These are phyloP conservation scores for Drosophila anceps DNA, from an alignment of 2,888 invertebrate species.

Conservation along the genomic window DNA sequence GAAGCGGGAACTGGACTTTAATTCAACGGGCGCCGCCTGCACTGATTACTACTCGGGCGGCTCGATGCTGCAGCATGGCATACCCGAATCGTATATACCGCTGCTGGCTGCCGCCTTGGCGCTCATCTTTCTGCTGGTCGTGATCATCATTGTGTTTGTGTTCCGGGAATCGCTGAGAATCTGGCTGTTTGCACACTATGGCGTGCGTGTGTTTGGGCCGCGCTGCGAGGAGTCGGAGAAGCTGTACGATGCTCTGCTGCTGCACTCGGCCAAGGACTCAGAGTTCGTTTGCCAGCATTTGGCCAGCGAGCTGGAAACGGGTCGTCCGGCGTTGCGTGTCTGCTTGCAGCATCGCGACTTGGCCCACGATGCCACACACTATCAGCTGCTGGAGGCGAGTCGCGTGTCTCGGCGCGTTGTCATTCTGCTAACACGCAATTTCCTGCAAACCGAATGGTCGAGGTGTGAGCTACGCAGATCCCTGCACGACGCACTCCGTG, in stretches of 20 bases:
- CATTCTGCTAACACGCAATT: slow-evolving; percentile 94
- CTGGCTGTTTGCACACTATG: slow-evolving; percentile 95
- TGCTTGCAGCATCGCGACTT: slow-evolving; percentile 96
- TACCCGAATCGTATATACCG: slow-evolving; percentile 92
- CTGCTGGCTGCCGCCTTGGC: slow-evolving; percentile 93
- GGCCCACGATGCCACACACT: slow-evolving; percentile 88
- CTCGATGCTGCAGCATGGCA: slow-evolving; percentile 92
- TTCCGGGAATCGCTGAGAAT: slow-evolving; percentile 94
- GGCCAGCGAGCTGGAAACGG: slow-evolving; percentile 94
- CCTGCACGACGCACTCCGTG: slow-evolving; percentile 94
- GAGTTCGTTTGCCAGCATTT: slow-evolving; percentile 94
- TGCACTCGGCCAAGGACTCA: slow-evolving; percentile 96
- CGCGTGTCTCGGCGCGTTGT: slow-evolving; percentile 95
- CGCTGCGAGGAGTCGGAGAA: slow-evolving; percentile 93
- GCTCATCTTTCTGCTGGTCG: slow-evolving; percentile 91
- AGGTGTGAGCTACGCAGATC: slow-evolving; percentile 95
- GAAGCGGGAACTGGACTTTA: slow-evolving; percentile 92
- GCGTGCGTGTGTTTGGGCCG: slow-evolving; percentile 91
- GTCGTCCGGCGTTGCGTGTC: slow-evolving; percentile 90
- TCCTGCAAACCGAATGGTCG: slow-evolving; percentile 97
- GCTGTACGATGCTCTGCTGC: slow-evolving; percentile 95
- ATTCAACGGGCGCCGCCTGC: slow-evolving; percentile 91
- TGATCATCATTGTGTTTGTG: slow-evolving; percentile 91
- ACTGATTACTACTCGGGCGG: slow-evolving; percentile 94
- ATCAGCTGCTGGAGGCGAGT: slow-evolving; percentile 91